Evolutionary conservation across 1,140 invertebrate species (phyloP).

Genomic region (Oreohelix idahoensis): DNA sequence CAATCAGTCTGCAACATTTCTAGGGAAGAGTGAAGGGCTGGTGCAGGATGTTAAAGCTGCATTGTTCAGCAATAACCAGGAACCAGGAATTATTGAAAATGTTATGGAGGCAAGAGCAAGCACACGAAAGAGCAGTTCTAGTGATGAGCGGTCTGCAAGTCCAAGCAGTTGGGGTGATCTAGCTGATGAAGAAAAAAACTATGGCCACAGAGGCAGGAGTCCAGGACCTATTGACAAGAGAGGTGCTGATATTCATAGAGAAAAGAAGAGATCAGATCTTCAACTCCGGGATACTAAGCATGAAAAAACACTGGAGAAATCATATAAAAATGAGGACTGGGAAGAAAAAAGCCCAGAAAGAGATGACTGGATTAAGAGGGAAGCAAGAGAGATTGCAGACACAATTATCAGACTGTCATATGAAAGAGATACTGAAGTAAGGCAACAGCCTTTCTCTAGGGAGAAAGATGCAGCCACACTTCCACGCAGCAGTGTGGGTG

Average conservation of each 20-base stretch:
- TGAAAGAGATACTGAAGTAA: background rate
- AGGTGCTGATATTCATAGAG: background rate
- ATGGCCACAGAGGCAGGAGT: background rate
- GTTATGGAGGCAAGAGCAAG: slow-evolving; percentile 25
- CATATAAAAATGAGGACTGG: background rate
- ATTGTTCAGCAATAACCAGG: background rate
- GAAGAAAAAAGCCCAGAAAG: slow-evolving; percentile 10
- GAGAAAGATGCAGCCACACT: background rate
- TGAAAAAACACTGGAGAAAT: background rate
- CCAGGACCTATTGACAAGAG: background rate
- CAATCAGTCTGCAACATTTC: slow-evolving; percentile 65
- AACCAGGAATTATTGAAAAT: background rate
- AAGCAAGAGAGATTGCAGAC: background rate
- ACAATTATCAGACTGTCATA: background rate
- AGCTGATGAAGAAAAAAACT: background rate
- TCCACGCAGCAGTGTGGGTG: background rate
- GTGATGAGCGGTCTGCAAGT: too few relatives aligned
- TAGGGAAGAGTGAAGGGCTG: slow-evolving; percentile 53
- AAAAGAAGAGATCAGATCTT: background rate
- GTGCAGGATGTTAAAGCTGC: slow-evolving; percentile 36
- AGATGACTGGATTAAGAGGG: background rate
- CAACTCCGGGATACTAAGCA: background rate
- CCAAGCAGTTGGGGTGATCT: background rate
- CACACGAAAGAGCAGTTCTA: background rate
- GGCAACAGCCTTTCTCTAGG: background rate